phyloP scores from a whole-genome alignment of 2,797 vertebrate species.

The Pseudomugil gertrudae region DNA sequence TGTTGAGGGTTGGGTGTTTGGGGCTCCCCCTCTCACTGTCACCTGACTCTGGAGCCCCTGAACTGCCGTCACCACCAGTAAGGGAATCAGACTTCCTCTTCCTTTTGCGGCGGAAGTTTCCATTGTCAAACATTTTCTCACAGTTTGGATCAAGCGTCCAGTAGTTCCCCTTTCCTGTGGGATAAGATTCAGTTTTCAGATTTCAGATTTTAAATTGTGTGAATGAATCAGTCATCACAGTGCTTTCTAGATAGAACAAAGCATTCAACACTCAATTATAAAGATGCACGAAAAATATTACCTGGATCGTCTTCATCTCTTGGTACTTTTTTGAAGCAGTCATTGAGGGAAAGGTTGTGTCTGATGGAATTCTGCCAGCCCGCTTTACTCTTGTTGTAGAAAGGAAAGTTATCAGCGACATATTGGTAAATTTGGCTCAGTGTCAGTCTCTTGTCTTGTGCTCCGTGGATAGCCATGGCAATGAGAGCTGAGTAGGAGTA shows the following conservation, averaged over 20 bases:
- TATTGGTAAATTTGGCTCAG: conserved; percentile 99
- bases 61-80: conserved; percentile 60
- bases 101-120: conserved; percentile 97
- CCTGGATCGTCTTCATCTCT: conserved; percentile 97
- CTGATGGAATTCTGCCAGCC: conserved; percentile 99
- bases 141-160: conserved; percentile 99
- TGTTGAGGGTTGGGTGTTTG: conserved; percentile 81
- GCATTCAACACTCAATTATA: neutral
- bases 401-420: conserved; percentile 97
- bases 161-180: conserved; percentile 96
- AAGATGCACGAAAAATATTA: conserved; percentile 69
- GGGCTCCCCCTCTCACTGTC: conserved; percentile 82
- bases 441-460: conserved; percentile 91
- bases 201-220: neutral
- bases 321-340: conserved; percentile 98
- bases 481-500: conserved; percentile 98
- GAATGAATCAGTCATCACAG: neutral
- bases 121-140: conserved; percentile 99
- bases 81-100: conserved; percentile 93
- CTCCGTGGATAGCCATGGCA: conserved; percentile 98
- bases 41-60: conserved; percentile 76
- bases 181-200: conserved; percentile 12
- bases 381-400: conserved; percentile 98
- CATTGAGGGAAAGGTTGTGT: conserved; percentile 96
- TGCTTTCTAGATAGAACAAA: neutral